These are phyloP conservation scores for Encarsia formosa DNA, from an alignment of 2,888 invertebrate genomes.

Conservation along the genomic window DNA sequence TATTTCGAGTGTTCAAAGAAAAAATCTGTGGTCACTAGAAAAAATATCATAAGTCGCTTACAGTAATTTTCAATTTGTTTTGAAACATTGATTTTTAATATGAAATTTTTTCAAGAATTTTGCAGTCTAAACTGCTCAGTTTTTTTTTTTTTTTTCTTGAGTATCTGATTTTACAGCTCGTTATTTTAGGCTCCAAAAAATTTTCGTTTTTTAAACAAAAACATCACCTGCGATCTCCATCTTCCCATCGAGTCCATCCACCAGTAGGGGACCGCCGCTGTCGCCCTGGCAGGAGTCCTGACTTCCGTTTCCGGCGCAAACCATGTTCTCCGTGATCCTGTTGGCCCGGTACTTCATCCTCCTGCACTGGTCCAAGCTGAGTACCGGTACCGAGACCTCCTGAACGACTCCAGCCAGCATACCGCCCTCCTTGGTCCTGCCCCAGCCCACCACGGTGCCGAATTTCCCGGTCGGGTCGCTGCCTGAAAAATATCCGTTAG, in stretches of 20 bases:
- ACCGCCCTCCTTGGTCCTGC: conserved; percentile 77
- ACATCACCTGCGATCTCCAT: conserved; percentile 71
- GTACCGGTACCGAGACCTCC: conserved; percentile 80
- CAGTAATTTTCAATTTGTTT: no score
- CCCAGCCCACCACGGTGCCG: conserved; percentile 84
- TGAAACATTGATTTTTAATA: no score
- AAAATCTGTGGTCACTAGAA: no score
- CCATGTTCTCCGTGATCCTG: conserved; percentile 78
- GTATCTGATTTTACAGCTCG: no score
- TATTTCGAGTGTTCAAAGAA: no score
- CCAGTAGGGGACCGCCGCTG: conserved; percentile 77
- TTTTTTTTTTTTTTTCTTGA: no score
- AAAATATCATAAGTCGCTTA: no score
- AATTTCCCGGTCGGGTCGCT: conserved; percentile 67
- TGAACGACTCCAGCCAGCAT: conserved; percentile 74
- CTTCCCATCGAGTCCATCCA: conserved; percentile 72
- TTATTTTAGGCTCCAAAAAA: no score
- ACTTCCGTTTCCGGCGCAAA: conserved; percentile 77
- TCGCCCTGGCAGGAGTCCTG: conserved; percentile 88
- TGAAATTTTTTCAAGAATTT: neutral
- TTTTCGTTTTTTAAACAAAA: neutral
- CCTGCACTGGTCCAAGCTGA: conserved; percentile 73
- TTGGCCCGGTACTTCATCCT: conserved; percentile 80
- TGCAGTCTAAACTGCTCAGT: no score
- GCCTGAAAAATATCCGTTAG: conserved; percentile 46